Evolutionary conservation across 2,113 vertebrate species (phyloP), one percentile per base, ranked within the genome.

Genomic region (Astur gentilis): DNA sequence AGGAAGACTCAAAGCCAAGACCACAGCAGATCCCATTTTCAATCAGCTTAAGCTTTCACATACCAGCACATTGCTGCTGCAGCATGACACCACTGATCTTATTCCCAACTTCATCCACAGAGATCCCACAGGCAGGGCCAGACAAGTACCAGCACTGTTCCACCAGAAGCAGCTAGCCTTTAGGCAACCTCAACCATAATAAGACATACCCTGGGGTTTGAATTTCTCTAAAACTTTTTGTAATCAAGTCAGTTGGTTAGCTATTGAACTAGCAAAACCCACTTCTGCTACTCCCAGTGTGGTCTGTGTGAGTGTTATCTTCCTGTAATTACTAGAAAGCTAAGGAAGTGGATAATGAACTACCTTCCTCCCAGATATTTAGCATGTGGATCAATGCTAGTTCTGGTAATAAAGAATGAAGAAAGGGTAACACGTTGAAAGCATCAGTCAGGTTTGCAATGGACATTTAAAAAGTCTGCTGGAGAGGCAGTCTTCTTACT

Each of bases 171-270:
- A 60, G 7, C 7, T 8, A 38, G 34, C 19, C 40, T 17, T 60
- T 4, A 47, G 27, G 26, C 27, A 80, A 11, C n/a, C 55, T 52
- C 52, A 6, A n/a, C 12, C 31, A 10, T 21, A 14, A 15, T 25
- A 22, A 14, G n/a, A 58, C 5, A 50, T 17, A 7, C 10, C 45
- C 44, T 0, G 2, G 9, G 21, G 27, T 22, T 3, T 1, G 2
- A 57, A 29, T 34, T 77, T 34, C 86, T 58, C 57, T 3, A n/a
- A 44, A 11, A 12, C 23, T 52, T 60, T 57, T 1, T 26, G 36
- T n/a, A 8, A 20, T 25, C 58, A 27, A 60, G 21, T 9, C 61
- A 47, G 40, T 1, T 2, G 6, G 55, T 40, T n/a, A 40, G 50
- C 50, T 65, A 27, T 3, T 13, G 58, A 71, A 57, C 40, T 9